These are phyloP conservation scores for Acanthornis magna DNA, from an alignment of 2,797 vertebrate species.

Conservation along the genomic window DNA sequence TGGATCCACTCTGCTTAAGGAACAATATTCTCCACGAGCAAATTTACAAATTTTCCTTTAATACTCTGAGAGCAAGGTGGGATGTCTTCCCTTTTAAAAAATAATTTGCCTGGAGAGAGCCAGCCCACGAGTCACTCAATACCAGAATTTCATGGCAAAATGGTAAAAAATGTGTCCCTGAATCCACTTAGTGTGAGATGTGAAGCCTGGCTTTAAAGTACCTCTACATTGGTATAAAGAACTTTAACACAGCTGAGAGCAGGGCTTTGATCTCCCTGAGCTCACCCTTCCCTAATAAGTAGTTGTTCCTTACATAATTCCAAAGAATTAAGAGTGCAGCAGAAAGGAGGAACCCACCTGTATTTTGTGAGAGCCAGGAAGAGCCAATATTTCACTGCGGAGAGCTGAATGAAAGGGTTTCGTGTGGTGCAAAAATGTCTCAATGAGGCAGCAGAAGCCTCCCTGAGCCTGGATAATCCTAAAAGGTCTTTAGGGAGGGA, in stretches of 20 bases:
- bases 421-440: neutral
- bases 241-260: neutral
- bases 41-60: neutral
- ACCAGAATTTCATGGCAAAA: neutral
- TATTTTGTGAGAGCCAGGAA: neutral
- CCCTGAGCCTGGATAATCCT: neutral
- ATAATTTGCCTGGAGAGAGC: neutral
- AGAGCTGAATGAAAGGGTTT: neutral
- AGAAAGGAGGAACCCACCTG: neutral
- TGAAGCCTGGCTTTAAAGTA: neutral
- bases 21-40: neutral
- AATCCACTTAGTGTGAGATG: neutral
- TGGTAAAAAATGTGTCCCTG: neutral
- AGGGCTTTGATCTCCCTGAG: conserved; percentile 27
- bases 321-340: neutral
- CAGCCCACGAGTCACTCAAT: neutral
- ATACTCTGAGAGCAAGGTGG: neutral
- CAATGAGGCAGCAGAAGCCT: neutral
- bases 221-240: neutral
- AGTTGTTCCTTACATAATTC: neutral
- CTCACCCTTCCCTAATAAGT: neutral
- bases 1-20: neutral
- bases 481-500: neutral
- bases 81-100: neutral
- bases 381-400: neutral